A percentile compares a stretch with the other conserved stretches of the same genome.
Conservation (phyloP, 2,888 invertebrate genomes). For the Lamellibrachia columna region DNA sequence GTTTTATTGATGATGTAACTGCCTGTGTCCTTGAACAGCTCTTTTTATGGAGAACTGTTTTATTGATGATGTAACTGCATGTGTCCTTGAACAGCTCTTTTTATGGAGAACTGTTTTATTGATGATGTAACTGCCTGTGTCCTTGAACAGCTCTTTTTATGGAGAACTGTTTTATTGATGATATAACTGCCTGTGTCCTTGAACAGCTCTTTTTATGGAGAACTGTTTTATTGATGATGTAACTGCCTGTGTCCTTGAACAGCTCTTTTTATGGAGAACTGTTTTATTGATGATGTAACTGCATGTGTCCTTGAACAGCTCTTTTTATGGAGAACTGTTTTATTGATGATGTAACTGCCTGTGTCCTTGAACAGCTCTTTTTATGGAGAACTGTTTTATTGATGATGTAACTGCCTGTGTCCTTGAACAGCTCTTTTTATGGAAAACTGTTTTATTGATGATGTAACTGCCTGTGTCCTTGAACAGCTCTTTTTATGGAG, state of each 20-base stretch:
- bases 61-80: background rate
- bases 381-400: background rate
- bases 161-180: background rate
- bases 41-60: background rate
- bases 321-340: background rate
- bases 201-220: background rate
- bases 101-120: no score
- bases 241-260: no score
- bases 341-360: background rate
- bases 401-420: no score
- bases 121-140: no score
- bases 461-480: no score
- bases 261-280: no score
- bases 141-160: no score
- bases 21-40: background rate
- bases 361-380: background rate
- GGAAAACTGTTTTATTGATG: no score
- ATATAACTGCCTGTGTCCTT: background rate
- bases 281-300: no score
- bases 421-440: no score
- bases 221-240: background rate
- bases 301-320: no score
- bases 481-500: background rate
- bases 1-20: background rate
- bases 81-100: no score